Percentiles rank a stretch among this genome's conserved stretches.
These are phyloP conservation scores for Metaphire vulgaris DNA, from an alignment of 1,140 invertebrate species.

Conservation along the genomic window DNA sequence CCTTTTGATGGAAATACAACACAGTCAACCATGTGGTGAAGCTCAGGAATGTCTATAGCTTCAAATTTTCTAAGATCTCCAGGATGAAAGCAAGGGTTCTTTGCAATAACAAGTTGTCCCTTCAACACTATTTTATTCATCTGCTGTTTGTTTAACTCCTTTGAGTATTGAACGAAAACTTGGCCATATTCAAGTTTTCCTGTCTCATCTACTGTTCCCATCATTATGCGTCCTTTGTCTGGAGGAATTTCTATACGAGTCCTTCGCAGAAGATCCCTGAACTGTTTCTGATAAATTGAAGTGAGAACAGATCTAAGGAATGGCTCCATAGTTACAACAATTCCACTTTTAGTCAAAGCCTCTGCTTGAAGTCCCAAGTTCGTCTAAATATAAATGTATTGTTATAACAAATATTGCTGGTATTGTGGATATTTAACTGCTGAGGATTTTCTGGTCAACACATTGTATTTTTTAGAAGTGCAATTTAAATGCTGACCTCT, in stretches of 20 bases:
- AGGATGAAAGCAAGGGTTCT: constrained; percentile 51
- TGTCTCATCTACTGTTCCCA: background rate
- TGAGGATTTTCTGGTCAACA: no score
- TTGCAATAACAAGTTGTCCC: constrained; percentile 35
- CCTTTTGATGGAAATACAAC: constrained; percentile 51
- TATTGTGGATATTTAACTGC: no score
- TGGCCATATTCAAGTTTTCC: background rate
- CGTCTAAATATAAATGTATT: no score
- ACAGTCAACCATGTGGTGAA: constrained; percentile 49
- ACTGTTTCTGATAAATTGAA: background rate
- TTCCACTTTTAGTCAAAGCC: background rate
- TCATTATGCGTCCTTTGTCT: background rate
- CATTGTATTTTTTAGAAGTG: no score
- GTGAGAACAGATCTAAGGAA: background rate
- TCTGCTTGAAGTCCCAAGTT: background rate
- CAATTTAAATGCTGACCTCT: no score
- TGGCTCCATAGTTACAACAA: background rate
- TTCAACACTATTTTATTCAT: background rate
- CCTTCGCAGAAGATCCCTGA: background rate
- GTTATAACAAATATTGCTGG: no score
- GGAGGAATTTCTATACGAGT: background rate
- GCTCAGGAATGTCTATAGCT: constrained; percentile 42
- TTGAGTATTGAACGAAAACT: background rate
- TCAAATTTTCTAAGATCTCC: constrained; percentile 51
- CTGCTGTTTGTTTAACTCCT: background rate